Conservation (phyloP, 2,888 invertebrate genomes). For the Limnephilus marmoratus region DNA sequence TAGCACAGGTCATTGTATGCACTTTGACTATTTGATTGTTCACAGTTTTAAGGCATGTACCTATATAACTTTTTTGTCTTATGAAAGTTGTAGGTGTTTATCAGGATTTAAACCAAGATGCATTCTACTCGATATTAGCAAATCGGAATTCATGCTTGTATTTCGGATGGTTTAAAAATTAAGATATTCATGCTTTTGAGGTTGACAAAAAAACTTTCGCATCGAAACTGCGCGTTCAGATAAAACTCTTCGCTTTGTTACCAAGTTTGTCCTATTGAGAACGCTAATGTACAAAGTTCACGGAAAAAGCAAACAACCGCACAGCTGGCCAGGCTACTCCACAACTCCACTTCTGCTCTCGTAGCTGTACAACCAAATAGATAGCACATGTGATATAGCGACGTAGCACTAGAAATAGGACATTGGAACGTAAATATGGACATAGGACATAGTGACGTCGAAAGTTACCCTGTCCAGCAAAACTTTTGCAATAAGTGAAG, state of each 20-base stretch:
- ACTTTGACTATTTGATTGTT: too few relatives aligned
- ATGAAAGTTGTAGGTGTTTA: background rate
- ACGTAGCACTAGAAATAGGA: background rate
- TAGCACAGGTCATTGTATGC: too few relatives aligned
- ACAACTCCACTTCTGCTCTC: background rate
- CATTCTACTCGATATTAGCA: background rate
- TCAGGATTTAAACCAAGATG: background rate
- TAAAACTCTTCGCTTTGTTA: background rate
- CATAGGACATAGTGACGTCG: conserved; percentile 11
- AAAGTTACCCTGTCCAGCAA: background rate
- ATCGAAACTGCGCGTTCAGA: background rate
- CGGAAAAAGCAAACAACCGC: background rate
- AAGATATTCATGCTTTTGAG: too few relatives aligned
- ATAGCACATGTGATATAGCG: background rate
- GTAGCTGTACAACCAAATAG: background rate
- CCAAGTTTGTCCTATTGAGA: conserved; percentile 6
- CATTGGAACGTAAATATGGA: background rate
- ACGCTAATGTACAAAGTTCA: conserved; percentile 18
- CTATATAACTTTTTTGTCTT: background rate
- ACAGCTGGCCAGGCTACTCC: background rate
- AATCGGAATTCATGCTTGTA: background rate
- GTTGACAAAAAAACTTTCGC: background rate
- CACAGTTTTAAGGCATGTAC: too few relatives aligned
- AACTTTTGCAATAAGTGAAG: conserved; percentile 40
- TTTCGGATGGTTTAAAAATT: background rate